Base-by-base conservation (phyloP, 2,797 vertebrate genomes). In the Lophotriccus pileatus region DNA sequence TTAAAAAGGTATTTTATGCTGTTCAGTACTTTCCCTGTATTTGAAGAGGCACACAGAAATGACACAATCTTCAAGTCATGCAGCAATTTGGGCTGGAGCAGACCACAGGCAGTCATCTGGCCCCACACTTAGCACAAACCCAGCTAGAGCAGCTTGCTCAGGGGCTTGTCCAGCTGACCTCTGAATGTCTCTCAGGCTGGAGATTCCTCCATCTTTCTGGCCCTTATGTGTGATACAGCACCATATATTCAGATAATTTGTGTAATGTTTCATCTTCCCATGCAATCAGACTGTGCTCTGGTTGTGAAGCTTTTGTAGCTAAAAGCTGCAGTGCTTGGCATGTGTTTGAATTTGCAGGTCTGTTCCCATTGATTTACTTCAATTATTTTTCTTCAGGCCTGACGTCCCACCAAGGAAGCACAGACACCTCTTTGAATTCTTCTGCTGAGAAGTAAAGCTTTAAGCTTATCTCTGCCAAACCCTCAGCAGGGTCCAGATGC, bases 341-440 rank as follows among this genome's bases (percentile, higher is more conserved):
- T 21, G 39, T 59, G 55, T 55, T 88, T 90, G 93, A 81, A 88
- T 93, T 75, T 72, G 76, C 69, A 81, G 58, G 55, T 76, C 83
- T 0, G 0, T 93, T 94, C 64, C 77, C 83, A 84, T 52, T 69
- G 80, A 79, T 88, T 90, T 82, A 47, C 46, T 94, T 81, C 73
- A 91, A 92, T 96, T 95, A 90, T 91, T 94, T 93, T 95, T 75
- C 73, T 91, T 78, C 80, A 82, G 83, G 77, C 83, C 80, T 79
- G 55, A 28, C 36, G 2, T 91, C 83, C 63, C 77, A 77, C 32
- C 76, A 84, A 84, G 69, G 58, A 69, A 73, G 66, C 82, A 67
- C 62, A 90, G 87, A 64, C 70, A 84, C 63, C 60, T 93, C 73
- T 63, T 91, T 60, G 63, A 87, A 64, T 47, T 53, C 56, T 64